Percentiles rank a stretch among this genome's conserved stretches.
These are phyloP conservation scores for Periophthalmus modestus DNA, from an alignment of 2,113 vertebrate species.

Conservation along the genomic window DNA sequence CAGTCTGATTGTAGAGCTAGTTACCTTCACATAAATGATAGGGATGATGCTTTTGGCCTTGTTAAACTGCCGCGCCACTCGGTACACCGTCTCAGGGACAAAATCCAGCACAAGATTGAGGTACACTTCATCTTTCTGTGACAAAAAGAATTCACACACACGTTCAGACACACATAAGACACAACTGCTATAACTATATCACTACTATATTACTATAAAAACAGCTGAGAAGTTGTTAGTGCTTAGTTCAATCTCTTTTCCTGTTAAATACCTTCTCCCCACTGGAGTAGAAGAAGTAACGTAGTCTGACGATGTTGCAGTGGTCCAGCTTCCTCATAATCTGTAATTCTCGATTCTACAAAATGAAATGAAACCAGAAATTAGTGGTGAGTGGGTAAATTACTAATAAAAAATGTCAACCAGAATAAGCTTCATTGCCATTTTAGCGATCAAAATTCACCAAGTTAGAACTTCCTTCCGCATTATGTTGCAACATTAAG, in stretches of 20 bases:
- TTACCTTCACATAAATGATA: conserved; percentile 90
- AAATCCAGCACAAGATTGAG: conserved; percentile 91
- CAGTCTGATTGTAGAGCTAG: neutral
- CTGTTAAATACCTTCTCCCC: conserved; percentile 79
- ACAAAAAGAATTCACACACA: neutral
- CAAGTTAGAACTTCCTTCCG: no score
- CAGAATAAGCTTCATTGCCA: no score
- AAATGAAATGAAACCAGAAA: neutral
- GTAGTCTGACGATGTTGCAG: conserved; percentile 82
- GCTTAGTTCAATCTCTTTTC: neutral
- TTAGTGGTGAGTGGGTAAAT: neutral
- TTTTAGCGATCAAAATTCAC: no score
- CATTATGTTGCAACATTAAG: no score
- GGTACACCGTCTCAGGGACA: conserved; percentile 91
- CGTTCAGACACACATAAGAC: neutral
- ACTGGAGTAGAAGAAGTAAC: conserved; percentile 83
- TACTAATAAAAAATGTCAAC: no score
- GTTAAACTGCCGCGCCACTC: conserved; percentile 90
- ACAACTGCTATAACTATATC: no score
- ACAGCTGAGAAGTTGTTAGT: no score
- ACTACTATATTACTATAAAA: neutral
- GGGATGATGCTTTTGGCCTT: conserved; percentile 91
- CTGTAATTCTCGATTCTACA: conserved; percentile 84
- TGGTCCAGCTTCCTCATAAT: conserved; percentile 87
- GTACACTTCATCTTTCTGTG: conserved; percentile 91